phyloP scores from a whole-genome alignment of 2,113 vertebrate species.

The Phalacrocorax pelagicus region DNA sequence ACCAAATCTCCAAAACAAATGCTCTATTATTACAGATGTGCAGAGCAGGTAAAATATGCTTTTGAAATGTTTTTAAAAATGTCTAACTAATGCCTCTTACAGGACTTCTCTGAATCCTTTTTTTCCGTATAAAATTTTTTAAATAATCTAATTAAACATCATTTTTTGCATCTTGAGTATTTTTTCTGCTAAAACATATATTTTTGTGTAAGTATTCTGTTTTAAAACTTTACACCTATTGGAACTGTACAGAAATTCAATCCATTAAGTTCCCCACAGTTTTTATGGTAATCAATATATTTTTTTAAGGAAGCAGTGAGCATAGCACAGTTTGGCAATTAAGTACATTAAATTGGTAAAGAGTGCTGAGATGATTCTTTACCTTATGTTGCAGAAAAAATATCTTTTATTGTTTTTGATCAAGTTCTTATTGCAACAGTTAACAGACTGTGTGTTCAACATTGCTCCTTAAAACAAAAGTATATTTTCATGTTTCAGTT shows the following conservation, averaged over 20 bases:
- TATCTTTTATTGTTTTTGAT: neutral
- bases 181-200: neutral
- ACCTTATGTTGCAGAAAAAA: neutral
- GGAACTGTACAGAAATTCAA: neutral
- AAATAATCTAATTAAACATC: neutral
- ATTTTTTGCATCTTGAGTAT: neutral
- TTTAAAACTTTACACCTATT: neutral
- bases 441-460: neutral
- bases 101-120: neutral
- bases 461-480: neutral
- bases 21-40: neutral
- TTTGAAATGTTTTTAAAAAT: neutral
- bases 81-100: neutral
- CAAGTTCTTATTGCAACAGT: neutral
- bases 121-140: neutral
- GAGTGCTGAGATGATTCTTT: neutral
- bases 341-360: neutral
- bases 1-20: neutral
- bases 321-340: neutral
- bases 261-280: neutral
- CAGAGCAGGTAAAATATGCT: neutral
- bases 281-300: neutral
- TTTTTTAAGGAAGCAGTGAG: neutral
- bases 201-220: neutral
- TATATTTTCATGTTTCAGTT: neutral